Evolutionary conservation across 2,888 invertebrate species (phyloP), one percentile per base, ranked within the genome.

Genomic region (Chaetogeoica ovagalla): DNA sequence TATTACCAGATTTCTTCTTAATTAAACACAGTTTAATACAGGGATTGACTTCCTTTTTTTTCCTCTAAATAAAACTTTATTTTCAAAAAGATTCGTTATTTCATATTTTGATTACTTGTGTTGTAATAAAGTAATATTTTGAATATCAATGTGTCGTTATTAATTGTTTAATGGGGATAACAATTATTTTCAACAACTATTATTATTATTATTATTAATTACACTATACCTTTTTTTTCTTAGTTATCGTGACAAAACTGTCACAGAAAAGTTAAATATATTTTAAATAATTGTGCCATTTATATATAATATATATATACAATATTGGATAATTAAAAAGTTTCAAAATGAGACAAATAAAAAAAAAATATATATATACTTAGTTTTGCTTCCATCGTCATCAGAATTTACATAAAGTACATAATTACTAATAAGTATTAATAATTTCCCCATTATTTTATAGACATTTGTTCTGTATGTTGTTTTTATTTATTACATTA

Each of bases 261-360:
- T 1, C 13, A 1, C 21, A 48, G 17, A 66, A 11, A 66, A 65
- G 39, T 55, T 55, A 13, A 23, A 75, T 57, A 75, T 7, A 43
- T 59, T 19, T 48, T 43, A 68, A 43, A 59, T 68, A 17, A 43
- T 52, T 52, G 75, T 76, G 75, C 75, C 75, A 76, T 76, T 75
- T 68, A 59, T 57, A 52, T 63, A 30, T 4, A 8, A 11, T 57
- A 70, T 8, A 30, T 71, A 55, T n/a, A 63, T 72, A 52, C 15
- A 7, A 19, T 17, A 4, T 30, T 69, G 21, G 6, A 17, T 74
- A 52, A 55, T 37, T 55, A 55, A n/a, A 30, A 39, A n/a, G 21
- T 39, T 15, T 55, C 21, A 65, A 39, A 39, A 13, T 17, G 15
- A 74, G 55, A 65, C n/a, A 65, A 23, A 57, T 65, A 37, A 57